Evolutionary conservation across 2,113 vertebrate species (phyloP).

Genomic region (Heptranchias perlo): DNA sequence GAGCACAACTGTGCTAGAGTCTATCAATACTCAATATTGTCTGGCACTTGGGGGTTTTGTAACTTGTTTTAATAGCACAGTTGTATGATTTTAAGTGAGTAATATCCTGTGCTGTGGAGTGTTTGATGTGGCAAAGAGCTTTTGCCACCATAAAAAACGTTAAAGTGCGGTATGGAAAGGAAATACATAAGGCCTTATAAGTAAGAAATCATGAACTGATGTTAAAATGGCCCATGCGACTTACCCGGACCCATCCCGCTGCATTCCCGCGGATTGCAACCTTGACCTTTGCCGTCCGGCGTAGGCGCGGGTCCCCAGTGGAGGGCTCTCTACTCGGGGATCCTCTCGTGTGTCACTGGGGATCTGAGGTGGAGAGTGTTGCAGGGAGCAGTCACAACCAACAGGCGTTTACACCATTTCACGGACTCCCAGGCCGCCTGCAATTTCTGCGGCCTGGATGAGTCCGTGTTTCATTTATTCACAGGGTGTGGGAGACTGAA

Average conservation of each 20-base stretch:
- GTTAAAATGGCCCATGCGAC: background rate
- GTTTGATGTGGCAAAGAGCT: background rate
- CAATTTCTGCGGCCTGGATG: too few species aligned
- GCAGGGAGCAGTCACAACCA: too few species aligned
- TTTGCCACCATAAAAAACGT: background rate
- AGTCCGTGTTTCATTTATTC: too few species aligned
- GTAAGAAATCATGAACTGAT: background rate
- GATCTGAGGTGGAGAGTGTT: too few species aligned
- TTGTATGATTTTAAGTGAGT: background rate
- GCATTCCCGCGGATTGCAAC: background rate
- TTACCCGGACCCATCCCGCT: background rate
- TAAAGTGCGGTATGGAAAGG: background rate
- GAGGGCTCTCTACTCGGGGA: too few species aligned
- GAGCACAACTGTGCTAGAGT: background rate
- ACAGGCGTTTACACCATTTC: too few species aligned
- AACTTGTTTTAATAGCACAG: background rate
- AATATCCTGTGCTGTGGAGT: background rate
- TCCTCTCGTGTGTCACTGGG: too few species aligned
- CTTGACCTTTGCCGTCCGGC: too few species aligned
- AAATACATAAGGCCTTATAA: background rate
- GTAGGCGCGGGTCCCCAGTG: too few species aligned
- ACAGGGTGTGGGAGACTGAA: too few species aligned
- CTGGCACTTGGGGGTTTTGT: background rate
- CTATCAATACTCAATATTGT: conserved; percentile 22
- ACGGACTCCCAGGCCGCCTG: too few species aligned